Evolutionary conservation across 2,888 invertebrate species (phyloP).

Genomic region (Dryococelus australis): DNA sequence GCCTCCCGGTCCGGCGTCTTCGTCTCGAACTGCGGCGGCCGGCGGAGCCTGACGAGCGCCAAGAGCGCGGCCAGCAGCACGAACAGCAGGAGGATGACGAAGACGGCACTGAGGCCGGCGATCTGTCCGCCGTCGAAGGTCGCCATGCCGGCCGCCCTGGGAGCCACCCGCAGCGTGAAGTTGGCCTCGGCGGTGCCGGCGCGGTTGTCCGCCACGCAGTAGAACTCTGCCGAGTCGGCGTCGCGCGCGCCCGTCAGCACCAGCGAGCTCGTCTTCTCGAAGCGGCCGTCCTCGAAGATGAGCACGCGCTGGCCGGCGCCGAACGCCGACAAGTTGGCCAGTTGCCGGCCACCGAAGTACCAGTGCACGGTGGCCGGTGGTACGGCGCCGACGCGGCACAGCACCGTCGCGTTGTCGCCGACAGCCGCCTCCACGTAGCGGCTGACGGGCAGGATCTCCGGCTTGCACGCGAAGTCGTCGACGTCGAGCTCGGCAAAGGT

Average conservation of each 20-base stretch:
- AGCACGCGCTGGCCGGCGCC: slow-evolving; percentile 73
- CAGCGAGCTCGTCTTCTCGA: slow-evolving; percentile 78
- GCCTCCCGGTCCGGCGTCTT: slow-evolving; percentile 80
- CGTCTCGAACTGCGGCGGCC: slow-evolving; percentile 76
- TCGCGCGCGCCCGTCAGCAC: slow-evolving; percentile 84
- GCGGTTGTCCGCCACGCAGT: slow-evolving; percentile 89
- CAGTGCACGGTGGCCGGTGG: slow-evolving; percentile 84
- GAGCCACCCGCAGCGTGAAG: slow-evolving; percentile 84
- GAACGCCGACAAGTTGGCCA: slow-evolving; percentile 80
- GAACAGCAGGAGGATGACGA: slow-evolving; percentile 78
- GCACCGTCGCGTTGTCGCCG: slow-evolving; percentile 85
- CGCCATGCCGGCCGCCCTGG: slow-evolving; percentile 80
- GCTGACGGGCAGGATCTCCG: slow-evolving; percentile 71
- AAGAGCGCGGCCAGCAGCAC: slow-evolving; percentile 77
- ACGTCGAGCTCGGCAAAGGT: slow-evolving; percentile 78
- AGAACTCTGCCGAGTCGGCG: slow-evolving; percentile 83
- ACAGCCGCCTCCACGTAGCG: slow-evolving; percentile 79
- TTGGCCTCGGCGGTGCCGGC: slow-evolving; percentile 89
- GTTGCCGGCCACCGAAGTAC: slow-evolving; percentile 84
- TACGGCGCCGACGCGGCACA: slow-evolving; percentile 81
- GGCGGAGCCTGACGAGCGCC: slow-evolving; percentile 74
- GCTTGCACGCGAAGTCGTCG: slow-evolving; percentile 87
- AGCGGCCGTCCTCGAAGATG: slow-evolving; percentile 78
- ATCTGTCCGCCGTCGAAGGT: slow-evolving; percentile 85
- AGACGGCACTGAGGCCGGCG: slow-evolving; percentile 82